Percentiles rank a stretch among this genome's conserved stretches.
These are phyloP conservation scores for Chelmon rostratus DNA, from an alignment of 2,797 vertebrate species.

Conservation along the genomic window DNA sequence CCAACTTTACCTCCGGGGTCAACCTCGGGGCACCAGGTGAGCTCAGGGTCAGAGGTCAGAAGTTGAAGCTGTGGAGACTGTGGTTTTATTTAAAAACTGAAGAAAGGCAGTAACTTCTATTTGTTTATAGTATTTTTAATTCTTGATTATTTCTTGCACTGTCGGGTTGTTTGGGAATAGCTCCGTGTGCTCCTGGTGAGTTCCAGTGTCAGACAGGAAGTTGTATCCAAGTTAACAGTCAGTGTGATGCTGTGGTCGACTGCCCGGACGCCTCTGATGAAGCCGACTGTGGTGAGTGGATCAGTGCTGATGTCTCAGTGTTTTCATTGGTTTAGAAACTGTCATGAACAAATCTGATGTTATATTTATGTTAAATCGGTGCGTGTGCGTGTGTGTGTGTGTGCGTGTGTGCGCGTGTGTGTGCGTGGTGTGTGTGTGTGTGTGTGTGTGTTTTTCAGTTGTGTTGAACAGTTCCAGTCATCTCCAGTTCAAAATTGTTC, in stretches of 20 bases:
- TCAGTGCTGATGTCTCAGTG: not conserved
- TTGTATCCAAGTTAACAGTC: conserved; percentile 83
- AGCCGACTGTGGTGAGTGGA: conserved; percentile 86
- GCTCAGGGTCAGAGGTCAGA: conserved; percentile 6
- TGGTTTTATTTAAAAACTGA: not conserved
- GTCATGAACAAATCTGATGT: not conserved
- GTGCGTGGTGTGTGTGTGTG: conserved; percentile 11
- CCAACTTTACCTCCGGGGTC: conserved; percentile 92
- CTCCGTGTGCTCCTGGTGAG: conserved; percentile 81
- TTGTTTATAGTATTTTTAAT: not conserved
- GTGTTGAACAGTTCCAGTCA: conserved; percentile 78
- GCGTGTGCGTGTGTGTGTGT: too few species aligned
- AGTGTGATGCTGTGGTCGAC: conserved; percentile 86
- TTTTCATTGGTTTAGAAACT: not conserved
- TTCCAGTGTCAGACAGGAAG: conserved; percentile 88
- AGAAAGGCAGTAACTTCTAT: not conserved
- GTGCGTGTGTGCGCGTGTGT: too few species aligned
- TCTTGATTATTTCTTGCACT: not conserved
- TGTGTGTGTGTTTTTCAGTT: conserved; percentile 76
- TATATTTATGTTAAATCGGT: too few species aligned
- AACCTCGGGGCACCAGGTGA: conserved; percentile 88
- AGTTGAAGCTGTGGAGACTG: not conserved
- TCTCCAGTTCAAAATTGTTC: conserved; percentile 85
- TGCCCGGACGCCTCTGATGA: conserved; percentile 92
- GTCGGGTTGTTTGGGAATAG: conserved; percentile 71